Conservation (phyloP, 2,113 vertebrate genomes). For the Ranitomeya imitator region DNA sequence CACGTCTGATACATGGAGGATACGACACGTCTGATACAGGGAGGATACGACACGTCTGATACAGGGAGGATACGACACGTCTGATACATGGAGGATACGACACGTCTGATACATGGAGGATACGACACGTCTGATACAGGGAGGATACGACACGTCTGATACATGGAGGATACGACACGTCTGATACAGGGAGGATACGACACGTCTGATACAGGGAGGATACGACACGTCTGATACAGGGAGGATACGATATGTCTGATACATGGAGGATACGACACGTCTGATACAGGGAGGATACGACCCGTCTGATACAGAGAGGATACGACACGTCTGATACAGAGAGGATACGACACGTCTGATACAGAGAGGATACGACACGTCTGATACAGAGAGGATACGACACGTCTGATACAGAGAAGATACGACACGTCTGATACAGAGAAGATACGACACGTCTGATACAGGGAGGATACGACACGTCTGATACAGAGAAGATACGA, state of each 20-base stretch:
- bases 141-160: background rate
- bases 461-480: background rate
- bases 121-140: background rate
- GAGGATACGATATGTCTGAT: background rate
- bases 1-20: background rate
- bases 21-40: background rate
- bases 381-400: background rate
- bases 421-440: background rate
- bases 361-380: background rate
- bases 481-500: background rate
- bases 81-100: background rate
- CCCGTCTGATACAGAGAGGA: background rate
- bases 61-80: background rate
- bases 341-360: background rate
- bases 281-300: too few species aligned
- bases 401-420: background rate
- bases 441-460: background rate
- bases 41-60: too few species aligned
- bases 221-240: background rate
- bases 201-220: background rate
- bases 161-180: background rate
- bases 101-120: background rate
- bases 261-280: too few species aligned
- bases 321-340: background rate
- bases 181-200: background rate